These are phyloP conservation scores for Melanostigma gelatinosum DNA, from an alignment of 2,113 vertebrate species.

Conservation along the genomic window DNA sequence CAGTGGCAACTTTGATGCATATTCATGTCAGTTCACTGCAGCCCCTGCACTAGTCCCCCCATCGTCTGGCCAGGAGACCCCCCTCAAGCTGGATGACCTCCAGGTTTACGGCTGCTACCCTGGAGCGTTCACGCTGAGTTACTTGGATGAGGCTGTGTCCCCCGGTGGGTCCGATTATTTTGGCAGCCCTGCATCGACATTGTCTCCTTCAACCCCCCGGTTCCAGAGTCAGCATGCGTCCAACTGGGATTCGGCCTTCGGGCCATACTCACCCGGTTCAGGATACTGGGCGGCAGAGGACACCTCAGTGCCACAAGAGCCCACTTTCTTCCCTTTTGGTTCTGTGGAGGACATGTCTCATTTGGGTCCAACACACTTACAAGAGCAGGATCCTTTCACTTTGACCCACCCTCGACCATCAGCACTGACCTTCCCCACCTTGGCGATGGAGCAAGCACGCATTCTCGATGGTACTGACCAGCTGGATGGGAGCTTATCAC, in stretches of 20 bases:
- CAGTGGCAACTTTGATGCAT: slow-evolving; percentile 87
- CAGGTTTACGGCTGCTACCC: slow-evolving; percentile 95
- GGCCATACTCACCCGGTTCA: slow-evolving; percentile 87
- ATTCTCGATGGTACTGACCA: slow-evolving; percentile 78
- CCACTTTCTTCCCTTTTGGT: slow-evolving; percentile 88
- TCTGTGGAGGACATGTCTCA: slow-evolving; percentile 76
- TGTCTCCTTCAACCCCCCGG: slow-evolving; percentile 88
- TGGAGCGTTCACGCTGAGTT: slow-evolving; percentile 83
- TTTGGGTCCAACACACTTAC: slow-evolving; percentile 77
- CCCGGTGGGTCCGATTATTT: slow-evolving; percentile 93
- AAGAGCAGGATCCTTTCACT: slow-evolving; percentile 85
- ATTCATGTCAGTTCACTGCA: slow-evolving; percentile 88
- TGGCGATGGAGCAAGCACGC: slow-evolving; percentile 76
- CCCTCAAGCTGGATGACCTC: slow-evolving; percentile 91
- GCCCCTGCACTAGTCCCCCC: slow-evolving; percentile 66
- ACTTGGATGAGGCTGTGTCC: slow-evolving; percentile 87
- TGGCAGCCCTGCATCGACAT: slow-evolving; percentile 87
- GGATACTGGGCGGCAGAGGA: slow-evolving; percentile 86
- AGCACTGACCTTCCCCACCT: slow-evolving; percentile 70
- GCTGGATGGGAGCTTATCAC: slow-evolving; percentile 80
- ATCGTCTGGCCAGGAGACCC: slow-evolving; percentile 67
- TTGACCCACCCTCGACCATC: slow-evolving; percentile 70
- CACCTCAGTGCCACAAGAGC: slow-evolving; percentile 71
- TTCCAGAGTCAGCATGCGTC: slow-evolving; percentile 86
- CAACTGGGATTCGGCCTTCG: slow-evolving; percentile 90